These are phyloP conservation scores for Zhengitettix transpicula DNA, from an alignment of 2,888 invertebrate genomes.

Conservation along the genomic window DNA sequence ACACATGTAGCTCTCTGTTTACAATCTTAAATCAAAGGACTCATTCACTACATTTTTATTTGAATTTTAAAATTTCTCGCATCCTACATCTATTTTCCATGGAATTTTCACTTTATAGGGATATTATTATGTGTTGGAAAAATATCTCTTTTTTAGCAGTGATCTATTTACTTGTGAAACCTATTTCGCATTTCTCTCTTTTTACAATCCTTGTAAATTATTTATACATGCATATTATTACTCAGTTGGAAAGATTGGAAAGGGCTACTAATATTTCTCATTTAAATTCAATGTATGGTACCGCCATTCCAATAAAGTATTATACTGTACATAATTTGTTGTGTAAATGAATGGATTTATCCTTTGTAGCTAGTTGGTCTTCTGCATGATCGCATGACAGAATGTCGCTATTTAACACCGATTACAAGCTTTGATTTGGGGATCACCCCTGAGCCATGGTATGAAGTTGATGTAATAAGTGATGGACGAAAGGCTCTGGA, in stretches of 20 bases:
- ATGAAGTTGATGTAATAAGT: conserved; percentile 64
- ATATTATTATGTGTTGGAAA: background rate
- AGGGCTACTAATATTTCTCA: background rate
- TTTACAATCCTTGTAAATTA: background rate
- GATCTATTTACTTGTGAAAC: background rate
- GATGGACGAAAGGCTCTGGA: conserved; percentile 65
- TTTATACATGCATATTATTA: background rate
- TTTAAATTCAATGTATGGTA: background rate
- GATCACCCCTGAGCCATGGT: conserved; percentile 49
- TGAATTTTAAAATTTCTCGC: no score
- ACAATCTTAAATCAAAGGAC: no score
- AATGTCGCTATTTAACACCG: conserved; percentile 62
- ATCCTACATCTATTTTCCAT: no score
- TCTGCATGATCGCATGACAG: conserved; percentile 87
- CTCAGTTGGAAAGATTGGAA: no score
- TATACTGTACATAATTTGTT: background rate
- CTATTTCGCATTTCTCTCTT: background rate
- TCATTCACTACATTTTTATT: no score
- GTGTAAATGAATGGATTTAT: background rate
- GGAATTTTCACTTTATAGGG: no score
- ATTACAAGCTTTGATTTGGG: conserved; percentile 36
- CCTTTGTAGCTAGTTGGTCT: conserved; percentile 31
- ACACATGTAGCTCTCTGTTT: no score
- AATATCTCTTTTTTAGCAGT: background rate
- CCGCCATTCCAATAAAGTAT: conserved; percentile 15